Evolutionary conservation across 1,140 invertebrate genomes (phyloP).

Genomic region (Alviniconcha marisindica): DNA sequence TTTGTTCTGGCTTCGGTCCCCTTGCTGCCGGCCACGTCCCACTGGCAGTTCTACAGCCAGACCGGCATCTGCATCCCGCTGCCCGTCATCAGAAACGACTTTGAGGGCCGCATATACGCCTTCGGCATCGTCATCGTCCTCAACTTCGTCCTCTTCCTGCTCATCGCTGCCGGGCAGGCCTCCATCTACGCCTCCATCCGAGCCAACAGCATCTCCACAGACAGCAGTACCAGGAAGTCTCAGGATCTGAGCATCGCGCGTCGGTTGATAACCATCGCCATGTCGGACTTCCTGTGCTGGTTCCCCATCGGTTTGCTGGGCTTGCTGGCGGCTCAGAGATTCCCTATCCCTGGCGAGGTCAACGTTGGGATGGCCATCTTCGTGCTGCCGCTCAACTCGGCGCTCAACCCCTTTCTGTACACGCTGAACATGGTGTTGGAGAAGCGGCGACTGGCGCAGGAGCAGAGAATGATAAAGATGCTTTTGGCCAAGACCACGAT

Average conservation of each 20-base stretch:
- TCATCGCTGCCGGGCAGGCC: constrained; percentile 45
- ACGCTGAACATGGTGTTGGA: background rate
- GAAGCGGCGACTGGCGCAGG: background rate
- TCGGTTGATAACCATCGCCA: constrained; percentile 16
- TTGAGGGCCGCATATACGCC: constrained; percentile 46
- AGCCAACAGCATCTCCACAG: background rate
- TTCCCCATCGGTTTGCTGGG: constrained; percentile 38
- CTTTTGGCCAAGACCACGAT: too few relatives aligned
- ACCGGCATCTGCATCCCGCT: constrained; percentile 51
- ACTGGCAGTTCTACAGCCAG: constrained; percentile 22
- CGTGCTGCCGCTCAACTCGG: background rate
- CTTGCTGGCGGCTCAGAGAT: background rate
- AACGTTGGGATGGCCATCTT: background rate
- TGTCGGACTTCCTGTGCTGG: constrained; percentile 44
- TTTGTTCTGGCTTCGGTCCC: constrained; percentile 40
- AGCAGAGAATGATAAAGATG: background rate
- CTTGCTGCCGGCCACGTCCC: background rate
- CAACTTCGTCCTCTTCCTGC: constrained; percentile 20
- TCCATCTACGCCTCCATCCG: constrained; percentile 40
- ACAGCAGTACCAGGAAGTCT: background rate
- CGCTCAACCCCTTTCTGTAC: background rate
- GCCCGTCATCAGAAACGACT: constrained; percentile 39
- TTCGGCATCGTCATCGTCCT: constrained; percentile 45
- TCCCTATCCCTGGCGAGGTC: background rate
- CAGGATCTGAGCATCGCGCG: constrained; percentile 26